Base-by-base conservation (phyloP, 2,113 vertebrate species). In the Corythornis madagascariensis region DNA sequence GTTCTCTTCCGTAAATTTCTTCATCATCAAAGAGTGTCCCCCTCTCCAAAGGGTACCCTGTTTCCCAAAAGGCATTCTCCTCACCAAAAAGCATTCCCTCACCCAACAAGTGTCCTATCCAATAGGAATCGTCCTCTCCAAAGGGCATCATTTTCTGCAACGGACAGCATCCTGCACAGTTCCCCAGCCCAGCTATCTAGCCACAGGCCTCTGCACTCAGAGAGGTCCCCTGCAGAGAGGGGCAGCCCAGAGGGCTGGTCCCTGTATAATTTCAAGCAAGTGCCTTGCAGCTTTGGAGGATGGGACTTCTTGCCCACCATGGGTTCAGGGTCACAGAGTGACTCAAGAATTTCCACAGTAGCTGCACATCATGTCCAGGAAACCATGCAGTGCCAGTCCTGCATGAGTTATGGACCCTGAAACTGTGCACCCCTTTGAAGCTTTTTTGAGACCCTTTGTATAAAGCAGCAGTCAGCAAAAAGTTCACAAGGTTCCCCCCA, bases 321-420 rank as follows among this genome's bases (percentile, higher is more conserved):
- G 4, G 16, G 16, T 71, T 74, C 24, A 78, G 31, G 5, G 0
- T 38, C 25, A 25, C 38, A 4, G 11, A 28, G 53, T 42, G 53
- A 48, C 74, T 83, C 64, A 35, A 33, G 65, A 20, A 29, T 67
- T 92, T 78, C 80, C 3, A 0, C n/a, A 81, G 28, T 60, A 52
- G 67, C 13, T 26, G 1, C 2, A 1, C 2, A 1, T 20, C 16
- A 2, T 1, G 2, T n/a, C 9, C 4, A 0, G 35, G 43, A 74
- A 88, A 60, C 28, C 31, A 4, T 2, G 15, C 1, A 0, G 38
- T 4, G 1, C 8, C 1, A 2, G 3, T 35, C 14, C 50, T 56
- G 7, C 42, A 21, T 0, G 3, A 10, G 16, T 1, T 22, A 22
- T 16, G 10, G 18, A 47, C 31, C 11, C 45, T 2, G 1, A 35